These are phyloP conservation scores for Argyrosomus japonicus DNA, from an alignment of 2,113 vertebrate genomes.

Conservation along the genomic window DNA sequence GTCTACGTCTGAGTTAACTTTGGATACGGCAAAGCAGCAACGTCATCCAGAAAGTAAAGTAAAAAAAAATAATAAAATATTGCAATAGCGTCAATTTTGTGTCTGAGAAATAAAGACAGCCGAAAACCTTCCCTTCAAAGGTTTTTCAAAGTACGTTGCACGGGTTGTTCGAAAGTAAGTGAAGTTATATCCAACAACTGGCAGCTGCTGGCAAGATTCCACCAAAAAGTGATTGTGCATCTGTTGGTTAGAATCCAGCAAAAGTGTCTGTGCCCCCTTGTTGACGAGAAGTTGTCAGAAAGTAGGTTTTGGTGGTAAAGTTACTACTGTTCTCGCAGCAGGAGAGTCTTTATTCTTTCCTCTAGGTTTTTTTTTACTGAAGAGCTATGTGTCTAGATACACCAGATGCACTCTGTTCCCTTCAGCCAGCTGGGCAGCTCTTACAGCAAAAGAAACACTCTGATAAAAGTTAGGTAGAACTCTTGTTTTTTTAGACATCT, in stretches of 20 bases:
- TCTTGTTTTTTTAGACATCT: slow-evolving; percentile 1
- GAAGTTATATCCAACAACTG: background rate
- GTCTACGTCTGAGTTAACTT: background rate
- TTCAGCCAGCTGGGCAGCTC: slow-evolving; percentile 11
- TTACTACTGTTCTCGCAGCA: slow-evolving; percentile 6
- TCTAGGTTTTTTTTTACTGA: slow-evolving; percentile 4
- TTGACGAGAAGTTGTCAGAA: background rate
- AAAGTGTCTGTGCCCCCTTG: background rate
- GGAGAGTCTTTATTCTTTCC: background rate
- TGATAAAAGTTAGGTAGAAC: slow-evolving; percentile 7
- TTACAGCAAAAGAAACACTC: background rate
- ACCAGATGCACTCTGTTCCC: slow-evolving; percentile 6
- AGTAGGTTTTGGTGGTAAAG: slow-evolving; percentile 15
- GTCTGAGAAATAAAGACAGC: background rate
- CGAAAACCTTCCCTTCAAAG: background rate
- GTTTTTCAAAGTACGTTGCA: background rate
- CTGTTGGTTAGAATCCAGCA: background rate
- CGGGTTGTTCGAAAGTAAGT: background rate
- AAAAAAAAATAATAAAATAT: background rate
- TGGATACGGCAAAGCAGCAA: background rate
- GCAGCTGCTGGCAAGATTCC: background rate
- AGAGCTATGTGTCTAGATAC: background rate
- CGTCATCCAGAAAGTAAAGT: background rate
- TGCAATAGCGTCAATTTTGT: background rate
- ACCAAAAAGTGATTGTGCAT: background rate